Evolutionary conservation across 2,797 vertebrate genomes (phyloP).

Genomic region (Chanos chanos): DNA sequence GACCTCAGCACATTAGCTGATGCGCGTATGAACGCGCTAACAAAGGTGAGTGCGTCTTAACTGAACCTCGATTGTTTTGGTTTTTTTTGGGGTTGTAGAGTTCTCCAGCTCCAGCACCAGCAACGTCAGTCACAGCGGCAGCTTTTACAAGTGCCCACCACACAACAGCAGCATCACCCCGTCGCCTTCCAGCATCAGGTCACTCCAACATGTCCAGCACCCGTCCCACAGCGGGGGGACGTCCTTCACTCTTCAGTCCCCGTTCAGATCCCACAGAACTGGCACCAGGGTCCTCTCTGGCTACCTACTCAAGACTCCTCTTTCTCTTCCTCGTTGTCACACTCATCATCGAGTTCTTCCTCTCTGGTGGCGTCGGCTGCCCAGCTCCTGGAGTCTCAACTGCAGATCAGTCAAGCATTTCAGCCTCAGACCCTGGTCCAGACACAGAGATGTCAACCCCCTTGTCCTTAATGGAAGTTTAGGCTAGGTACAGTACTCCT

Average conservation of each 20-base stretch:
- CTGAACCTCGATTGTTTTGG: background rate
- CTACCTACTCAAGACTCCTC: background rate
- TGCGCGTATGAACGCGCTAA: too few species aligned
- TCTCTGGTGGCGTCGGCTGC: constrained; percentile 62
- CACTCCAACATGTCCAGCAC: background rate
- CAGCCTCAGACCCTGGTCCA: constrained; percentile 36
- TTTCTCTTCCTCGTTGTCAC: constrained; percentile 1
- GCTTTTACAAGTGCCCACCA: background rate
- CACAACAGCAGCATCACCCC: background rate
- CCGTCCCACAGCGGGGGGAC: background rate
- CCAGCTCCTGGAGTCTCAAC: constrained; percentile 65
- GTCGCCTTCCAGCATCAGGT: background rate
- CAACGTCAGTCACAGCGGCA: constrained; percentile 34
- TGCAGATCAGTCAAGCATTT: constrained; percentile 58
- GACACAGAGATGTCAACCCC: constrained; percentile 15
- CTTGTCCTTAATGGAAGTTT: constrained; percentile 28
- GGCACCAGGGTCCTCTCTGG: constrained; percentile 5
- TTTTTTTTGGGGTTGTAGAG: constrained; percentile 52
- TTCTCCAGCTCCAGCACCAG: constrained; percentile 68
- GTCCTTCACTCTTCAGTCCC: background rate
- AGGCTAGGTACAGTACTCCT: background rate
- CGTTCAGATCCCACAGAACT: background rate
- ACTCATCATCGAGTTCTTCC: too few species aligned
- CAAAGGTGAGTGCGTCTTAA: background rate
- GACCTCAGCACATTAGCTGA: too few species aligned